phyloP scores from a whole-genome alignment of 2,888 invertebrate genomes.

The Metalampra italica region DNA sequence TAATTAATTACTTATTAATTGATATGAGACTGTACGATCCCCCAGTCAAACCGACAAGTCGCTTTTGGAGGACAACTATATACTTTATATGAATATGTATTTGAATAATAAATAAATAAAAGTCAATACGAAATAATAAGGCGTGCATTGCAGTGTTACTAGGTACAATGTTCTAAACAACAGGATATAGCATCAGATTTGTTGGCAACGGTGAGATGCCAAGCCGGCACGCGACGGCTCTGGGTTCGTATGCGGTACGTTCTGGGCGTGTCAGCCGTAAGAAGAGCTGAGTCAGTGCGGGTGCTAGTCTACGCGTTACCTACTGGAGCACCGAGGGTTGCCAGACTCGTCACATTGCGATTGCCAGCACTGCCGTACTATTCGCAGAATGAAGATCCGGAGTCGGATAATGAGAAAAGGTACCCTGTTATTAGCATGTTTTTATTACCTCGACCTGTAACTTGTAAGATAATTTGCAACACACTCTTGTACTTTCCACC shows the following conservation, averaged over 20 bases:
- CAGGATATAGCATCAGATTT: constrained; percentile 33
- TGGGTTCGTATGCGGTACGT: constrained; percentile 90
- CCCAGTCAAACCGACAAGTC: too few species aligned
- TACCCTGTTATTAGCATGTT: constrained; percentile 14
- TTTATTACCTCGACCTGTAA: too few species aligned
- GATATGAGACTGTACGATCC: too few species aligned
- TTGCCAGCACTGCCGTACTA: constrained; percentile 60
- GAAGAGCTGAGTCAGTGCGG: constrained; percentile 41
- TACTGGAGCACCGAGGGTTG: constrained; percentile 65
- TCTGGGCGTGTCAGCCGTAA: constrained; percentile 11
- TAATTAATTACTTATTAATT: too few species aligned
- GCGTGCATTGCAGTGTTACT: not conserved
- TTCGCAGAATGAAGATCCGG: constrained; percentile 46
- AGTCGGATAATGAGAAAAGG: constrained; percentile 36
- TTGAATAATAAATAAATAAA: too few species aligned
- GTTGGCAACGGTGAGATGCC: constrained; percentile 94
- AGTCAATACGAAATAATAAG: too few species aligned
- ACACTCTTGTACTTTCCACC: too few species aligned
- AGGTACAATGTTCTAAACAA: not conserved
- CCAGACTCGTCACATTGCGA: constrained; percentile 49
- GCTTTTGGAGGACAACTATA: too few species aligned
- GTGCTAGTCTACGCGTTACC: constrained; percentile 61
- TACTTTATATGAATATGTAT: too few species aligned
- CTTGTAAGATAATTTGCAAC: too few species aligned
- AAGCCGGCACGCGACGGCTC: constrained; percentile 93